Percentiles rank a stretch among this genome's conserved stretches.
These are phyloP conservation scores for Trachops cirrhosus DNA, from an alignment of 2,797 vertebrate genomes.

Conservation along the genomic window DNA sequence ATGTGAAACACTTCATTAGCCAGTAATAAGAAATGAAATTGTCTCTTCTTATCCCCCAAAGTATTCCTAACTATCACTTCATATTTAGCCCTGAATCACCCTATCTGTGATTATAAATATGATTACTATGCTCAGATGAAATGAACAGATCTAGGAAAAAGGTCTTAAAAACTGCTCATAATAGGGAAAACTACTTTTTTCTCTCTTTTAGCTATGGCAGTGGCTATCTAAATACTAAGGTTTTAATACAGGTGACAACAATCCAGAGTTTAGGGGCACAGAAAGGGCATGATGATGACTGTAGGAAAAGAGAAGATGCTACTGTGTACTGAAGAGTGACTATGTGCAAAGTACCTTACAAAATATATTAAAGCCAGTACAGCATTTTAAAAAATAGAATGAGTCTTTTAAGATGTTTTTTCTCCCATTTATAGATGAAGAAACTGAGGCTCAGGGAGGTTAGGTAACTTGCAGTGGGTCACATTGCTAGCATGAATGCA, in stretches of 20 bases:
- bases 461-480: background rate
- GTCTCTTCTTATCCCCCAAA: background rate
- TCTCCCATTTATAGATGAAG: background rate
- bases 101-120: slow-evolving; percentile 17
- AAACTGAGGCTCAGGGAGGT: background rate
- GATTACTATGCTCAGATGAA: slow-evolving; percentile 19
- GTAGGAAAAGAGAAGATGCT: background rate
- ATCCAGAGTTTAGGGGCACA: background rate
- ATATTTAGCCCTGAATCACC: slow-evolving; percentile 14
- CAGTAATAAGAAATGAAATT: slow-evolving; percentile 40
- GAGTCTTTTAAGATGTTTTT: background rate
- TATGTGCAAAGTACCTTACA: background rate
- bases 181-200: background rate
- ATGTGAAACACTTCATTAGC: background rate
- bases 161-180: background rate
- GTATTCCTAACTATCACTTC: slow-evolving; percentile 1
- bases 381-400: slow-evolving; percentile 18
- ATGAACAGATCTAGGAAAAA: background rate
- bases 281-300: background rate
- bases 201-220: background rate
- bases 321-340: background rate
- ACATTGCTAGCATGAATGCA: background rate
- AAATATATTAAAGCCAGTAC: slow-evolving; percentile 6
- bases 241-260: background rate
- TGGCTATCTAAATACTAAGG: background rate